These are phyloP conservation scores for Bombus polaris DNA, from an alignment of 1,140 invertebrate species.

Conservation along the genomic window DNA sequence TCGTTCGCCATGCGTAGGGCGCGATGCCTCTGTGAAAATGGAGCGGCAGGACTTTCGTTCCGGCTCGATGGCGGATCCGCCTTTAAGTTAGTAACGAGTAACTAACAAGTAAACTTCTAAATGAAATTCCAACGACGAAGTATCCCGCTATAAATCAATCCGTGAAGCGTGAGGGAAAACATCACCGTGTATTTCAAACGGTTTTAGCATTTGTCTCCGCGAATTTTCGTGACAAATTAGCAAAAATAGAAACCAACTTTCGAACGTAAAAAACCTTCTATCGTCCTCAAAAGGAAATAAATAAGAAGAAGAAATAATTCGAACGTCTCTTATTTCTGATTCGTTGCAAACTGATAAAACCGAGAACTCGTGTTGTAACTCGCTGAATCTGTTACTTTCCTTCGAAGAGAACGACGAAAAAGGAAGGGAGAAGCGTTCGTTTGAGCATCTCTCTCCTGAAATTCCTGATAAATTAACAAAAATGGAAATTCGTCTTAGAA, in stretches of 20 bases:
- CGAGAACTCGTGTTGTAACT: too few relatives aligned
- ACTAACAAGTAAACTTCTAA: constrained; percentile 14
- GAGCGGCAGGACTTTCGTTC: not conserved
- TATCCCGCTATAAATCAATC: not conserved
- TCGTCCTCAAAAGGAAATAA: too few relatives aligned
- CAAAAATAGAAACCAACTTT: not conserved
- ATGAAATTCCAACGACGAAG: not conserved
- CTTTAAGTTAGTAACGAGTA: not conserved
- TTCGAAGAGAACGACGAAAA: too few relatives aligned
- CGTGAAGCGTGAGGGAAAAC: not conserved
- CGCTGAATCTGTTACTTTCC: too few relatives aligned
- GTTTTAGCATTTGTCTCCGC: not conserved
- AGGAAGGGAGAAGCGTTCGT: too few relatives aligned
- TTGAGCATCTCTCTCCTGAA: too few relatives aligned
- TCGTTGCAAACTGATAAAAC: too few relatives aligned
- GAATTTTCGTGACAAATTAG: not conserved
- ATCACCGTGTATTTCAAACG: not conserved
- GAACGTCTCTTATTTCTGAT: too few relatives aligned
- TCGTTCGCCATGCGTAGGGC: not conserved
- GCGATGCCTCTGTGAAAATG: not conserved
- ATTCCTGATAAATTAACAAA: too few relatives aligned
- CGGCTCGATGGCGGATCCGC: not conserved
- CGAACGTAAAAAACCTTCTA: too few relatives aligned
- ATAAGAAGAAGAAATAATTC: too few relatives aligned
- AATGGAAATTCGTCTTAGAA: too few relatives aligned